These are phyloP conservation scores for Teleopsis dalmanni DNA, from an alignment of 1,140 invertebrate genomes.

Conservation along the genomic window DNA sequence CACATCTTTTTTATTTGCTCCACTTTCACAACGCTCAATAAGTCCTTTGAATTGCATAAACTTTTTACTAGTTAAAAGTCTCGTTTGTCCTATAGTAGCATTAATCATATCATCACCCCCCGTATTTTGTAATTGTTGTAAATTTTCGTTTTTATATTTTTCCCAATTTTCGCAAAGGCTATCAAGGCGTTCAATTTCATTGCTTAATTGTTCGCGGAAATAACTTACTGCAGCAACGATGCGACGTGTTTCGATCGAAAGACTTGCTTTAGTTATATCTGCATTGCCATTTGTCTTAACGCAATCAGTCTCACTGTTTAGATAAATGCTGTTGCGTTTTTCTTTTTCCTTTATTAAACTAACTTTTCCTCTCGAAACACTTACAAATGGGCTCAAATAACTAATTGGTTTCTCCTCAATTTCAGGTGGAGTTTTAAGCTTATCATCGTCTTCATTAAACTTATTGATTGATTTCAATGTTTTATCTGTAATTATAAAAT, in stretches of 20 bases:
- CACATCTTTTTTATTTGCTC: conserved; percentile 16
- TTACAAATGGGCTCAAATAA: conserved; percentile 40
- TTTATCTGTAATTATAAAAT: conserved; percentile 3
- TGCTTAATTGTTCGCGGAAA: conserved; percentile 48
- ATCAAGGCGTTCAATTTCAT: conserved; percentile 46
- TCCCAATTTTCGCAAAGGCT: conserved; percentile 47
- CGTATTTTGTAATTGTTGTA: conserved; percentile 18
- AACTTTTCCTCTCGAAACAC: conserved; percentile 44
- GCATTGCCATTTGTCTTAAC: too few relatives aligned
- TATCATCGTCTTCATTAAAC: conserved; percentile 12
- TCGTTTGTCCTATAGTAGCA: conserved; percentile 59
- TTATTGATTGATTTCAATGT: not conserved
- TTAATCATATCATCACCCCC: conserved; percentile 52
- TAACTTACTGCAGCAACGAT: conserved; percentile 48
- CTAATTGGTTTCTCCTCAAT: conserved; percentile 14
- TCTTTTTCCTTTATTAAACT: conserved; percentile 45
- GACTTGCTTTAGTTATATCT: not conserved
- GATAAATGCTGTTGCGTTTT: conserved; percentile 38
- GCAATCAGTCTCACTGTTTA: conserved; percentile 10
- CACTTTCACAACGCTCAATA: conserved; percentile 55
- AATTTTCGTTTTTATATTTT: conserved; percentile 28
- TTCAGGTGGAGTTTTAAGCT: conserved; percentile 4
- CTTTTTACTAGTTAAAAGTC: conserved; percentile 58
- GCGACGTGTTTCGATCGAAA: conserved; percentile 21
- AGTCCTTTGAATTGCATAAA: conserved; percentile 59